Percentiles rank a stretch among this genome's conserved stretches.
These are phyloP conservation scores for Mormoops blainvillei DNA, from an alignment of 2,113 vertebrate genomes.

Conservation along the genomic window DNA sequence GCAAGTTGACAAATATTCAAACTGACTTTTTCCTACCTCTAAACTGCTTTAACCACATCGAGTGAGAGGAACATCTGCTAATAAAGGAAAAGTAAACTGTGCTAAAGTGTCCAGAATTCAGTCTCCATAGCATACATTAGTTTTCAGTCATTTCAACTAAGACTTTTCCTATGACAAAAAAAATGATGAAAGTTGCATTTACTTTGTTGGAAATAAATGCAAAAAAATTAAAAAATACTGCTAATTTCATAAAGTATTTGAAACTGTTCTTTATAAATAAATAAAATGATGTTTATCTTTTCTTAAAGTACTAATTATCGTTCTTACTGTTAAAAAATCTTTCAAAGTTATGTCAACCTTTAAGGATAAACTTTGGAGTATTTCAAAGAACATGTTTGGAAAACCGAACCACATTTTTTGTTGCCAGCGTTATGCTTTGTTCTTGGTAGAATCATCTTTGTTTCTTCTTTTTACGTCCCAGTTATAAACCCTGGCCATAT, in stretches of 20 bases:
- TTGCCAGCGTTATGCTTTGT: conserved; percentile 84
- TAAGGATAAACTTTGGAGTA: conserved; percentile 72
- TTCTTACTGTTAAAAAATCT: conserved; percentile 69
- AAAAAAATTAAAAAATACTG: conserved; percentile 42
- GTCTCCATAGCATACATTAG: conserved; percentile 19
- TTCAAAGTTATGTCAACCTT: conserved; percentile 75
- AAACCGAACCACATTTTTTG: conserved; percentile 82
- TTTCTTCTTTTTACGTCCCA: conserved; percentile 99
- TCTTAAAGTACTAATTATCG: conserved; percentile 48
- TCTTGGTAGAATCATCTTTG: conserved; percentile 93
- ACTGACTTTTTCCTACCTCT: conserved; percentile 25
- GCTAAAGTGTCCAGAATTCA: neutral
- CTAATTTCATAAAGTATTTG: conserved; percentile 47
- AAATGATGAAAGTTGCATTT: conserved; percentile 28
- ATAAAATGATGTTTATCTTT: conserved; percentile 77
- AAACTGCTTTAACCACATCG: neutral
- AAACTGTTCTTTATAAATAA: conserved; percentile 74
- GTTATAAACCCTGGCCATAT: conserved; percentile 99
- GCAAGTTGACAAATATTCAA: neutral
- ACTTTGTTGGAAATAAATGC: conserved; percentile 47
- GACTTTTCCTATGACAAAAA: conserved; percentile 28
- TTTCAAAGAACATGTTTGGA: conserved; percentile 89
- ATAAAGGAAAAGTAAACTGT: conserved; percentile 45
- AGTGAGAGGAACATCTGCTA: neutral
- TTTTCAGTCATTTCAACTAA: conserved; percentile 42